Percentiles rank a stretch among this genome's conserved stretches.
phyloP scores from a whole-genome alignment of 2,888 invertebrate species.

The Eucera pruinosa region DNA sequence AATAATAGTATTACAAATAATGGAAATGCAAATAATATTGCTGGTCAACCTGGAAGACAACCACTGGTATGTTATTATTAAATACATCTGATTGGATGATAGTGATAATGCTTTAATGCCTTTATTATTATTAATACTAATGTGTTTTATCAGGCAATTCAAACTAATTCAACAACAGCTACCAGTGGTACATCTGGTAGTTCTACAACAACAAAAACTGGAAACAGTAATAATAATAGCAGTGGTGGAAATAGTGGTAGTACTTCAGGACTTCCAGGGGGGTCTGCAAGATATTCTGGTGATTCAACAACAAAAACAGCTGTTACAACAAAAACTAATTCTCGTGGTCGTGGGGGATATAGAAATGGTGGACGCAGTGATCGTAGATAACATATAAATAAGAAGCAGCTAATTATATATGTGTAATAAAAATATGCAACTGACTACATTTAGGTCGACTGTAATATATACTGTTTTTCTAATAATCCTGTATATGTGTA shows the following conservation, averaged over 20 bases:
- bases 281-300: conserved; percentile 68
- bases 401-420: conserved; percentile 57
- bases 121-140: too few species aligned
- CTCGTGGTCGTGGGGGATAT: conserved; percentile 80
- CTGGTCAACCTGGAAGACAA: conserved; percentile 75
- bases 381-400: conserved; percentile 81
- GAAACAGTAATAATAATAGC: conserved; percentile 68
- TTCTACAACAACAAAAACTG: conserved; percentile 77
- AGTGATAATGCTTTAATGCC: too few species aligned
- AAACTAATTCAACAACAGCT: conserved; percentile 75
- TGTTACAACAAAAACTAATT: conserved; percentile 75
- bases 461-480: conserved; percentile 74
- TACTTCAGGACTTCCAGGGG: conserved; percentile 71
- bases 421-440: conserved; percentile 51
- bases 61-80: conserved; percentile 69
- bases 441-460: conserved; percentile 56
- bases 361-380: conserved; percentile 81
- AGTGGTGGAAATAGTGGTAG: conserved; percentile 43
- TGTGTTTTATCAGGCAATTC: conserved; percentile 72
- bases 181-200: conserved; percentile 71
- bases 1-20: conserved; percentile 81
- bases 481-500: conserved; percentile 64
- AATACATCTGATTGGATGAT: neutral
- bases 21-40: conserved; percentile 79
- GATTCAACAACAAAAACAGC: conserved; percentile 77